Evolutionary conservation across 2,113 vertebrate species (phyloP).

Genomic region (Aptenodytes forsteri): DNA sequence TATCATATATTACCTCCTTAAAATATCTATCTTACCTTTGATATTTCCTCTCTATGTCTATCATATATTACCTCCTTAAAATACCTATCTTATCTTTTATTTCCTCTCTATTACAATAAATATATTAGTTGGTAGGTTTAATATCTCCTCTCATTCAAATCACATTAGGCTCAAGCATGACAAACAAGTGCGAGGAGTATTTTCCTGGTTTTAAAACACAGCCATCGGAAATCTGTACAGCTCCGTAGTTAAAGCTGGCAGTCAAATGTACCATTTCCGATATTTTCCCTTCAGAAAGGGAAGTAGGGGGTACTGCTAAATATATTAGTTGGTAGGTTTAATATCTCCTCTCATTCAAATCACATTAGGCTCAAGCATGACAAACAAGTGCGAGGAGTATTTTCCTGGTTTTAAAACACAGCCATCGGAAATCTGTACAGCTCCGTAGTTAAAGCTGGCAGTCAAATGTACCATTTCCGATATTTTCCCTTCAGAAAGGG

Average conservation of each 20-base stretch:
- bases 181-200: neutral
- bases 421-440: neutral
- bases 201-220: neutral
- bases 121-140: neutral
- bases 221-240: neutral
- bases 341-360: conserved; percentile 1
- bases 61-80: neutral
- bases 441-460: neutral
- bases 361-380: neutral
- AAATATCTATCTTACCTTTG: neutral
- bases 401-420: neutral
- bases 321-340: neutral
- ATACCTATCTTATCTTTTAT: neutral
- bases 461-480: neutral
- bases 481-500: neutral
- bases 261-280: neutral
- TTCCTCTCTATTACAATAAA: neutral
- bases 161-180: neutral
- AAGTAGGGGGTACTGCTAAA: neutral
- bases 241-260: neutral
- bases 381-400: neutral
- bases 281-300: neutral
- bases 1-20: neutral
- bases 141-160: conserved; percentile 1
- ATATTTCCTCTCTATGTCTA: neutral